A percentile compares a stretch with the other conserved stretches of the same genome.
These are phyloP conservation scores for Magallana gigas DNA, from an alignment of 1,140 invertebrate species.

Conservation along the genomic window DNA sequence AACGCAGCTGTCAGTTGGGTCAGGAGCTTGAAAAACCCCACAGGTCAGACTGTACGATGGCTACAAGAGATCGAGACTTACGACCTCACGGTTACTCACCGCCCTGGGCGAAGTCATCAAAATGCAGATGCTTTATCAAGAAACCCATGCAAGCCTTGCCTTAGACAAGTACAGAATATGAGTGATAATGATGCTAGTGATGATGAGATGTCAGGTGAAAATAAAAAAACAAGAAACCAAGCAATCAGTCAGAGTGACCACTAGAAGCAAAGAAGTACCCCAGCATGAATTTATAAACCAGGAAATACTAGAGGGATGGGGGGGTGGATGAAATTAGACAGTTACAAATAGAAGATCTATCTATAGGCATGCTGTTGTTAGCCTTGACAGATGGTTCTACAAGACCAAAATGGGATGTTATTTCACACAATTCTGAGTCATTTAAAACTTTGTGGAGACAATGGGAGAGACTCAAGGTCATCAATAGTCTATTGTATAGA, in stretches of 20 bases:
- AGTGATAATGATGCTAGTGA: neutral
- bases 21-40: slow-evolving; percentile 54
- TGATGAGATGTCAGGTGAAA: neutral
- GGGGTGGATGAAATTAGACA: slow-evolving; percentile 11
- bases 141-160: slow-evolving; percentile 30
- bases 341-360: slow-evolving; percentile 28
- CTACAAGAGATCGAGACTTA: neutral
- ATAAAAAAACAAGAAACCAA: neutral
- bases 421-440: neutral
- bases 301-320: slow-evolving; percentile 33
- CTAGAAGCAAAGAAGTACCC: neutral
- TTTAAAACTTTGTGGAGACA: slow-evolving; percentile 40
- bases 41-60: slow-evolving; percentile 52
- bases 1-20: slow-evolving; percentile 64
- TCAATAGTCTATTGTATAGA: slow-evolving; percentile 41
- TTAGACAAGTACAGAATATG: neutral
- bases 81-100: neutral
- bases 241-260: neutral
- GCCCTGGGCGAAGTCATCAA: neutral
- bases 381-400: neutral
- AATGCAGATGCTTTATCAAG: slow-evolving; percentile 33
- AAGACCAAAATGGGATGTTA: neutral
- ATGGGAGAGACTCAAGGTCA: slow-evolving; percentile 9
- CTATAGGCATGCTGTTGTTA: slow-evolving; percentile 4
- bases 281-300: neutral